Percentiles rank a stretch among this genome's conserved stretches.
Conservation (phyloP, 2,888 invertebrate genomes). For the Pollenia griseotomentosa region DNA sequence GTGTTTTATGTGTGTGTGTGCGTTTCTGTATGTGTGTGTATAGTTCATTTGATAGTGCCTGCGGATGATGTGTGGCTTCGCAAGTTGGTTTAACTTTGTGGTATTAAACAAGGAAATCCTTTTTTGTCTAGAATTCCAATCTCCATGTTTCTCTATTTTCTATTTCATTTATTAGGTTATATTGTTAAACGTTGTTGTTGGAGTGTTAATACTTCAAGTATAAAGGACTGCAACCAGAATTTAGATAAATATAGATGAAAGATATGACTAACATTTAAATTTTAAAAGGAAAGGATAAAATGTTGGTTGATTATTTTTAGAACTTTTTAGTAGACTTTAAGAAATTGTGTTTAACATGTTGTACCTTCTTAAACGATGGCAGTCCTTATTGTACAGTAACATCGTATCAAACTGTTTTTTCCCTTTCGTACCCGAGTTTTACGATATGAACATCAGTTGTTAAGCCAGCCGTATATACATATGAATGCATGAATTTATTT, state of each 20-base stretch:
- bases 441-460: neutral
- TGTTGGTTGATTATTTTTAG: no score
- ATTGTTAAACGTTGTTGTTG: neutral
- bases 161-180: constrained; percentile 1
- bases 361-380: neutral
- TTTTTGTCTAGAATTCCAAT: constrained; percentile 41
- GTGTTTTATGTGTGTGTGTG: no score
- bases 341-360: no score
- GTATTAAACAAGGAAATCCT: constrained; percentile 71
- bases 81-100: constrained; percentile 67
- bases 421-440: neutral
- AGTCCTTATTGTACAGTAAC: neutral
- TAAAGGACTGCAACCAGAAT: no score
- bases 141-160: neutral
- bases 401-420: neutral
- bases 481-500: constrained; percentile 23
- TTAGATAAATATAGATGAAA: no score
- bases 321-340: no score
- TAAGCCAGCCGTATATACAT: constrained; percentile 1
- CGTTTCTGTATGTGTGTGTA: neutral
- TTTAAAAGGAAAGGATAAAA: no score
- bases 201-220: neutral
- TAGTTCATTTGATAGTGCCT: constrained; percentile 43
- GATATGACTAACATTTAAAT: no score
- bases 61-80: constrained; percentile 70